phyloP scores from a whole-genome alignment of 2,888 invertebrate genomes.

The Diaprepes abbreviatus region DNA sequence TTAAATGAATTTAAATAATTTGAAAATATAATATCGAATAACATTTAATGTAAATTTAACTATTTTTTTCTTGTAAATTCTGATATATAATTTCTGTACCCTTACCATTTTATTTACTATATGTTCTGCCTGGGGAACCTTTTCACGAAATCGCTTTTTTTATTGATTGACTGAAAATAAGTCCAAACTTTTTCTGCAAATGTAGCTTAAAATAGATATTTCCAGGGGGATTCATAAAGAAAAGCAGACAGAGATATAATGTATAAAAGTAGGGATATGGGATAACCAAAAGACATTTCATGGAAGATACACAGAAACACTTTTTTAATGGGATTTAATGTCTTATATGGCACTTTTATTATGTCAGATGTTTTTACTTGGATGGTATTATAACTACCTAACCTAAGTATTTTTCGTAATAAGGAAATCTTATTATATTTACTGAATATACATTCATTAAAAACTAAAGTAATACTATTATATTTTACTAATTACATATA shows the following conservation, averaged over 20 bases:
- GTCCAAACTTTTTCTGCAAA: constrained; percentile 10
- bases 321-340: constrained; percentile 13
- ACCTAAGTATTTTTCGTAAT: too few relatives aligned
- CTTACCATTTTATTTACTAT: background rate
- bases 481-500: too few relatives aligned
- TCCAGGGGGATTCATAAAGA: constrained; percentile 12
- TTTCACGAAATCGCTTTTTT: background rate
- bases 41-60: too few relatives aligned
- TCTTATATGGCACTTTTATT: background rate
- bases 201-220: constrained; percentile 7
- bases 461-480: too few relatives aligned
- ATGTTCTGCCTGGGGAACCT: background rate
- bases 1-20: too few relatives aligned
- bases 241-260: constrained; percentile 6
- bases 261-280: constrained; percentile 4
- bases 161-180: constrained; percentile 4
- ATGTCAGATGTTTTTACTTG: background rate
- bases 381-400: background rate
- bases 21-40: too few relatives aligned
- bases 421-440: too few relatives aligned
- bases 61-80: too few relatives aligned
- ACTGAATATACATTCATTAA: too few relatives aligned
- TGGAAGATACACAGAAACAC: constrained; percentile 2
- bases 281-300: constrained; percentile 6
- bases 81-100: background rate